Evolutionary conservation across 1,140 invertebrate species (phyloP), one percentile per base, ranked within the genome.

Genomic region (Trichonephila inaurata): DNA sequence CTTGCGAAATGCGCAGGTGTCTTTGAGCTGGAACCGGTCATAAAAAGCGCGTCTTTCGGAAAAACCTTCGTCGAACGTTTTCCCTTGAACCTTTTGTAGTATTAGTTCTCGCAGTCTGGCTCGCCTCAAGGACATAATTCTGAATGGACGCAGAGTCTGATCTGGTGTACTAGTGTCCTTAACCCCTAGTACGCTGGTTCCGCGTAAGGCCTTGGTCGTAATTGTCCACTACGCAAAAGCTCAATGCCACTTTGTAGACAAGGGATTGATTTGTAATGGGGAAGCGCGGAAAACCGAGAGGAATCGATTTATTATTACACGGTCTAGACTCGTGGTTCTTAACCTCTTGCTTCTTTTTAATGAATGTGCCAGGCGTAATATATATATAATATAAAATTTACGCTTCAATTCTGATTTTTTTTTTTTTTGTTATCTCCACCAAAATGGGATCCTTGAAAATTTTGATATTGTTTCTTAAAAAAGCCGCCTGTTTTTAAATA

Each of bases 161-260:
- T 7, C 28, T 14, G 28, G 16, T 28, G 72, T 28, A 77, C 72
- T 77, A 19, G 72, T 77, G 72, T 77, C 72, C 72, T 77, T 77
- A 77, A 77, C 72, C 33, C 72, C 72, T 77, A 69, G 66, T 77
- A 77, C 28, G 18, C 72, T n/a, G 66, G 61, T 24, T 69, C 72
- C 33, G 72, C 72, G 12, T 77, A 77, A 77, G 28, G 4, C 72
- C 33, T 77, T 77, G 28, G 72, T 6, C 28, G 51, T 51, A 51
- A 51, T 51, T 51, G 51, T 51, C 51, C 10, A 12, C 51, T 51
- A 40, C 16, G 28, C 72, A 77, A 77, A 28, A 77, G 28, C 72
- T 77, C 72, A 77, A 33, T 77, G 72, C 28, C 72, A 77, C 28
- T 33, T 77, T 33, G 28, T 33, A 77, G 72, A 33, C 72, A 28